Conservation (phyloP, 2,797 vertebrate genomes). For the Xiphophorus birchmanni region DNA sequence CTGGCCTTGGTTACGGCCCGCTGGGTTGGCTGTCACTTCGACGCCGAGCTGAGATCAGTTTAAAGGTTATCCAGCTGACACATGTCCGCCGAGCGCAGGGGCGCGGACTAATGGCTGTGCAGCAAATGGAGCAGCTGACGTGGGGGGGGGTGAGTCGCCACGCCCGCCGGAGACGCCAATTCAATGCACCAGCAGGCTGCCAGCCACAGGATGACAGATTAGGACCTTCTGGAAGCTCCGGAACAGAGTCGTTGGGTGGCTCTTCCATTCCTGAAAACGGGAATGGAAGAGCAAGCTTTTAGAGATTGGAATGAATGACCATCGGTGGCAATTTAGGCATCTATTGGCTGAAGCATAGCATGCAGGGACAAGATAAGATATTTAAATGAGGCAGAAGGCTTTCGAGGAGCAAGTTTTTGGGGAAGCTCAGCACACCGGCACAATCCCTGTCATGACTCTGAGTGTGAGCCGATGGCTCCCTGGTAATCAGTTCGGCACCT, state of each 20-base stretch:
- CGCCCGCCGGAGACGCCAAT: constrained; percentile 62
- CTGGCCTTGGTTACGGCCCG: constrained; percentile 56
- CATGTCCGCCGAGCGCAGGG: constrained; percentile 72
- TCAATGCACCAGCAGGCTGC: constrained; percentile 49
- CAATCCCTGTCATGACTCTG: constrained; percentile 60
- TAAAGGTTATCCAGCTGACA: constrained; percentile 83
- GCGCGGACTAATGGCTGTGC: constrained; percentile 67
- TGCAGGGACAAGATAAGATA: constrained; percentile 60
- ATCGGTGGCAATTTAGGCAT: constrained; percentile 37
- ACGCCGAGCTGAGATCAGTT: constrained; percentile 71
- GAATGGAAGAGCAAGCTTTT: constrained; percentile 16
- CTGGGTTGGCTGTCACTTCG: constrained; percentile 67
- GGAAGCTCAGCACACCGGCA: constrained; percentile 34
- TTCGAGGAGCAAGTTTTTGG: constrained; percentile 38
- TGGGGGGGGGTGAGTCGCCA: constrained; percentile 62
- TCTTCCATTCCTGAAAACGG: not conserved
- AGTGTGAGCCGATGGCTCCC: constrained; percentile 46
- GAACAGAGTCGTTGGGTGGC: constrained; percentile 8
- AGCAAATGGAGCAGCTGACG: constrained; percentile 72
- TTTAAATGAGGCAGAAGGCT: constrained; percentile 48
- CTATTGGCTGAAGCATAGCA: constrained; percentile 17
- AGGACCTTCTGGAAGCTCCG: constrained; percentile 37
- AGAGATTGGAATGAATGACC: constrained; percentile 38
- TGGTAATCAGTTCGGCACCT: constrained; percentile 63
- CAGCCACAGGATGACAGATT: constrained; percentile 62